Conservation (phyloP, 2,113 vertebrate species). For the Thymallus thymallus region DNA sequence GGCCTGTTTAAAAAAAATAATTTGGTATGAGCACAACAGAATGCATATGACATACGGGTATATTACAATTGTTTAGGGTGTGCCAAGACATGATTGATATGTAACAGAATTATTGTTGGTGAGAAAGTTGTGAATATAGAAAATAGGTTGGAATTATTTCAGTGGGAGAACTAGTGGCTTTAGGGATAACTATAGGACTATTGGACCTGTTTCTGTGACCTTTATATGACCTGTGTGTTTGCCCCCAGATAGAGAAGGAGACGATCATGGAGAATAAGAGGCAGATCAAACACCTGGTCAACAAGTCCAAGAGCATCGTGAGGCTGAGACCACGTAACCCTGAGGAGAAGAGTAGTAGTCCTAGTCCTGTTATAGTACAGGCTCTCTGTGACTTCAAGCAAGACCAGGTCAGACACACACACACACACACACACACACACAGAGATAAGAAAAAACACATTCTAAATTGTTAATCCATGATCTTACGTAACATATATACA, state of each 20-base stretch:
- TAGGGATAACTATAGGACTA: too few species aligned
- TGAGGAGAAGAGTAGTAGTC: slow-evolving; percentile 79
- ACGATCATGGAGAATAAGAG: slow-evolving; percentile 89
- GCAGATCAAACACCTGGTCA: slow-evolving; percentile 91
- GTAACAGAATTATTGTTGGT: neutral
- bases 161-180: too few species aligned
- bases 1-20: neutral
- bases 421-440: neutral
- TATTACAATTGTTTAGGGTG: too few species aligned
- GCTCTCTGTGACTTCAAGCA: slow-evolving; percentile 97
- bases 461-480: too few species aligned
- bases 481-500: neutral
- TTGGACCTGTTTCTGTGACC: neutral
- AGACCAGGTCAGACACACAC: slow-evolving; percentile 83
- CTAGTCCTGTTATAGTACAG: slow-evolving; percentile 82
- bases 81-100: neutral
- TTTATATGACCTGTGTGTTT: slow-evolving; percentile 2
- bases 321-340: slow-evolving; percentile 92
- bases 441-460: slow-evolving; percentile 8
- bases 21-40: neutral
- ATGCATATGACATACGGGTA: neutral
- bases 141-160: too few species aligned
- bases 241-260: slow-evolving; percentile 84
- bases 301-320: slow-evolving; percentile 90
- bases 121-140: too few species aligned